phyloP scores from a whole-genome alignment of 1,140 invertebrate genomes.

The Bemisia tabaci region DNA sequence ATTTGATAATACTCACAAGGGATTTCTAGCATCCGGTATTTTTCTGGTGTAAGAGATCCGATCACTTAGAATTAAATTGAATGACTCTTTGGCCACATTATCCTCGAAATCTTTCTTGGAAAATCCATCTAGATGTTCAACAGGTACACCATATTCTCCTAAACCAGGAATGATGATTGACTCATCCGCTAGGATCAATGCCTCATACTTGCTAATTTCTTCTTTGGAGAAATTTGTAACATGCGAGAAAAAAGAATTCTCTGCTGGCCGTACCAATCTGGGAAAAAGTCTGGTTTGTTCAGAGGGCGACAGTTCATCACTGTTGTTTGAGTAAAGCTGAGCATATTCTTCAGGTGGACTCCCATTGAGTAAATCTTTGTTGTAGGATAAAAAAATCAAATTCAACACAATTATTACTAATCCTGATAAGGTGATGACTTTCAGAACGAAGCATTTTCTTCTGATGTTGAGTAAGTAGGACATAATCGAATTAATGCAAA shows the following conservation, averaged over 20 bases:
- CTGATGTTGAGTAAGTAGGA: neutral
- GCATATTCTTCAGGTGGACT: neutral
- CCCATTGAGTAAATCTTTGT: neutral
- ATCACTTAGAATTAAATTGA: conserved; percentile 80
- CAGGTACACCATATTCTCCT: conserved; percentile 57
- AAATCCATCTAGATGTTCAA: conserved; percentile 35
- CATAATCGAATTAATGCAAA: neutral
- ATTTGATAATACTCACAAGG: conserved; percentile 40
- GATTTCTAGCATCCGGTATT: conserved; percentile 65
- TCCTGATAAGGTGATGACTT: neutral
- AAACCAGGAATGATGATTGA: conserved; percentile 39
- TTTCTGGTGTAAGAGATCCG: conserved; percentile 73
- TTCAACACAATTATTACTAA: neutral
- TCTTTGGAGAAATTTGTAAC: neutral
- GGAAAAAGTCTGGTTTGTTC: neutral
- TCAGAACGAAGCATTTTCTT: neutral
- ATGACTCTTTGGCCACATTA: conserved; percentile 66
- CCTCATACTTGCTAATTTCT: conserved; percentile 12
- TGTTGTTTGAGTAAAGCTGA: neutral
- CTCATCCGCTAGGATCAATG: conserved; percentile 30
- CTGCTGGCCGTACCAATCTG: neutral
- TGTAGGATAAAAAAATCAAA: neutral
- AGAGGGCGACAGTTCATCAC: too few species aligned
- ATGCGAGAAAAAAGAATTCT: neutral
- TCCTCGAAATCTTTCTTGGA: conserved; percentile 48